A percentile compares a stretch with the other conserved stretches of the same genome.
Evolutionary conservation across 30 jellyfish, hydroid and myxozoan species (phyloP).

Genomic region (Cassiopea andromeda): DNA sequence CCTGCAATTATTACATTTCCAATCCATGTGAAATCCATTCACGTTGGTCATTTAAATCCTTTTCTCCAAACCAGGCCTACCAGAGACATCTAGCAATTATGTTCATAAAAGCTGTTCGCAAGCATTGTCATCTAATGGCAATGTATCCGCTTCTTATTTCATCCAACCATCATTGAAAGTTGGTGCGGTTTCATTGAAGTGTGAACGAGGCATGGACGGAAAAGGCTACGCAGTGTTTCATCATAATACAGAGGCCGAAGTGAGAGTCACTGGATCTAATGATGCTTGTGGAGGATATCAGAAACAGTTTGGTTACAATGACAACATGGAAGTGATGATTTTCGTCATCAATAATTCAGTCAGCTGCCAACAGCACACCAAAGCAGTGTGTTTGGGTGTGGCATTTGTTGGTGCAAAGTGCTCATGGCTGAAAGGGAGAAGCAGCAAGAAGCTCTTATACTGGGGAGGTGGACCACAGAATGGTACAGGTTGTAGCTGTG

Average conservation of each 20-base stretch:
- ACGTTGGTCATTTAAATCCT: neutral
- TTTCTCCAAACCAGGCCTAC: neutral
- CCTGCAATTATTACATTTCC: neutral
- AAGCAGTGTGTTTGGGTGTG: constrained; percentile 35
- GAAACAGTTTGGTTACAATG: neutral
- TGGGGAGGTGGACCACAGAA: constrained; percentile 54
- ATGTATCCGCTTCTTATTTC: neutral
- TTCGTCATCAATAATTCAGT: constrained; percentile 25
- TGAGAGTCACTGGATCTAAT: constrained; percentile 11
- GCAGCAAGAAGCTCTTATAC: constrained; percentile 2
- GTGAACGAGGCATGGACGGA: constrained; percentile 11
- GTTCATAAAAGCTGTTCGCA: constrained; percentile 13
- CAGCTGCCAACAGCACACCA: constrained; percentile 9
- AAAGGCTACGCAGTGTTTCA: constrained; percentile 21
- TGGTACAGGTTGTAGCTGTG: constrained; percentile 36
- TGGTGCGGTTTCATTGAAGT: constrained; percentile 3
- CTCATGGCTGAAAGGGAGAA: constrained; percentile 44
- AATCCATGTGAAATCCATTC: neutral
- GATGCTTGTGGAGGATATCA: constrained; percentile 33
- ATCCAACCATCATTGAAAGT: constrained; percentile 26
- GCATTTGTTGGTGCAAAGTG: neutral
- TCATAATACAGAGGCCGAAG: constrained; percentile 21
- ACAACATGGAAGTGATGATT: neutral
- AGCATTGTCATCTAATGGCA: constrained; percentile 21
- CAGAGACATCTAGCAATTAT: constrained; percentile 1